Evolutionary conservation across 2,888 invertebrate genomes (phyloP), one percentile per base, ranked within the genome.

Genomic region (Urechis unicinctus): DNA sequence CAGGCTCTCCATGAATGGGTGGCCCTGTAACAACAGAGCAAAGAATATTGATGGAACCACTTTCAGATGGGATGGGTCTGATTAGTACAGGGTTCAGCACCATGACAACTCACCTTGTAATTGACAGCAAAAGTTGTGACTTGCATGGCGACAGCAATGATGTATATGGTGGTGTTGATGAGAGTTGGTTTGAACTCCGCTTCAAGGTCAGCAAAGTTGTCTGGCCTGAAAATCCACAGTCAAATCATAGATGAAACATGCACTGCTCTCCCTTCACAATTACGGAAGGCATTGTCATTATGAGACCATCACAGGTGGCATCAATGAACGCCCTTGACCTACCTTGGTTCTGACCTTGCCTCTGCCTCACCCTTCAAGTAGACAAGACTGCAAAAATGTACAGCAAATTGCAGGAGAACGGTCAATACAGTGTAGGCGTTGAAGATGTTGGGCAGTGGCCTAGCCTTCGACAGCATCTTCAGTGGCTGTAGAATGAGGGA

Each of bases 81-180:
- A 31, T 50, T 2, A 13, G 21, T 21, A 48, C 26, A 28, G 17
- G 26, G 25, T 28, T 21, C 22, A 22, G 21, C 3, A 25, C 21
- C 26, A 48, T 22, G 21, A 24, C 21, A 48, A 4, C 78, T 79
- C 80, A 96, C 96, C 84, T 95, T 87, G 76, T 99, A 98, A 80
- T 99, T 99, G 57, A 99, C 93, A 56, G 95, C 96, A 80, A 99
- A 98, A 13, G 98, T 98, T 1, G 94, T 91, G 64, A 98, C 88
- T 82, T 99, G 98, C 60, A 99, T 81, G 21, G 95, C 88, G 86
- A 97, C 88, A 1, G 96, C 95, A 70, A 98, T 94, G 57, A 99
- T 90, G 76, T 98, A 99, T 17, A 99, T 96, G 0, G 96, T 95
- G 71, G 95, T 94, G 79, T 98, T 99, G 42, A 98, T 84, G 58